These are phyloP conservation scores for Menidia menidia DNA, from an alignment of 2,797 vertebrate species.

Conservation along the genomic window DNA sequence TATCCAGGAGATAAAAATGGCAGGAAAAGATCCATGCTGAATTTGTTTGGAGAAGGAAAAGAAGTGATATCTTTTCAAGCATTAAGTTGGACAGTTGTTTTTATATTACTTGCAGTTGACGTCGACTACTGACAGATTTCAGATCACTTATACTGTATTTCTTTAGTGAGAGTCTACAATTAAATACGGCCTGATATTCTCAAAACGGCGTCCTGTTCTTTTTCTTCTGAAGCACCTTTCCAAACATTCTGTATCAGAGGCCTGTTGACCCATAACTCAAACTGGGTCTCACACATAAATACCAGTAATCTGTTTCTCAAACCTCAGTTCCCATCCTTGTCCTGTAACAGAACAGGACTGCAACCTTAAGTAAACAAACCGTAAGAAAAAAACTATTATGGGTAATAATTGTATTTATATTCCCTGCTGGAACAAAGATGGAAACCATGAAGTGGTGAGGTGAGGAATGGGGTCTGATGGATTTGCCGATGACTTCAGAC, in stretches of 20 bases:
- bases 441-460: too few species aligned
- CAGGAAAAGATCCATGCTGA: slow-evolving; percentile 23
- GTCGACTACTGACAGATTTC: slow-evolving; percentile 66
- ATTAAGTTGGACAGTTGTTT: slow-evolving; percentile 51
- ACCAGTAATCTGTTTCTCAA: too few species aligned
- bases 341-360: too few species aligned
- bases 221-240: slow-evolving; percentile 1
- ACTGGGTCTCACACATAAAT: too few species aligned
- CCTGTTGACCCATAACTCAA: too few species aligned
- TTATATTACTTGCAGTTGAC: slow-evolving; percentile 63
- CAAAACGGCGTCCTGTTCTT: slow-evolving; percentile 22
- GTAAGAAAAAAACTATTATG: too few species aligned
- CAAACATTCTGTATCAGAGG: background rate
- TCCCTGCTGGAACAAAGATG: too few species aligned
- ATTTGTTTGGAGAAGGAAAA: slow-evolving; percentile 20
- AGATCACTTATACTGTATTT: slow-evolving; percentile 69
- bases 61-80: slow-evolving; percentile 27
- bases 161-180: slow-evolving; percentile 70
- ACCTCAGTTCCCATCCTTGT: too few species aligned
- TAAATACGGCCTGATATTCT: slow-evolving; percentile 72
- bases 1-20: slow-evolving; percentile 28
- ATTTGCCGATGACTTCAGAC: too few species aligned
- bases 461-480: too few species aligned
- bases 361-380: too few species aligned
- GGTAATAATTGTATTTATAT: too few species aligned